Evolutionary conservation across 2,888 invertebrate species (phyloP).

Genomic region (Anoplius nigerrimus): DNA sequence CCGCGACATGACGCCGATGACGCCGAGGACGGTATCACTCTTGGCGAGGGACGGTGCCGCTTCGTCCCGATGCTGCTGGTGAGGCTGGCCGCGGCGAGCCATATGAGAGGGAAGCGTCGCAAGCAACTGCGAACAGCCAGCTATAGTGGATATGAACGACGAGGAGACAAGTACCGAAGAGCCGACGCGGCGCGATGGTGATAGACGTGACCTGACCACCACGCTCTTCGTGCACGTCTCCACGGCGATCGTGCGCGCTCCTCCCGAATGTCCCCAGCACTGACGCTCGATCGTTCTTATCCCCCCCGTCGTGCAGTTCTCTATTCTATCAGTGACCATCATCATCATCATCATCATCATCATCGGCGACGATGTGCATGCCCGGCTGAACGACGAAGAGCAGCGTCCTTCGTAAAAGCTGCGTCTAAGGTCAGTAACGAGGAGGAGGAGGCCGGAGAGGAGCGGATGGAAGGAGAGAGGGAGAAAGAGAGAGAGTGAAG

Average conservation of each 20-base stretch:
- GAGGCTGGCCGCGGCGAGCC: conserved; percentile 7
- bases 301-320: conserved; percentile 16
- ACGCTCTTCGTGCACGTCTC: conserved; percentile 21
- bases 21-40: neutral
- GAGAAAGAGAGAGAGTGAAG: neutral
- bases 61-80: conserved; percentile 13
- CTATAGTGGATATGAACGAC: conserved; percentile 46
- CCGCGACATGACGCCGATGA: neutral
- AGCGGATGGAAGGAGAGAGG: neutral
- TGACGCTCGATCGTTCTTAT: conserved; percentile 25
- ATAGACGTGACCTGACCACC: conserved; percentile 42
- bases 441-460: neutral
- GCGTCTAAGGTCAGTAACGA: conserved; percentile 44
- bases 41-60: conserved; percentile 10
- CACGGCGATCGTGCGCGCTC: conserved; percentile 22
- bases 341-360: neutral
- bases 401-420: conserved; percentile 3
- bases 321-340: neutral
- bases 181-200: conserved; percentile 43
- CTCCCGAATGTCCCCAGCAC: conserved; percentile 25
- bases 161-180: conserved; percentile 41
- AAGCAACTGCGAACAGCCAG: conserved; percentile 18
- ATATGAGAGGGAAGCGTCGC: conserved; percentile 40
- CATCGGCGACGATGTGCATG: conserved; percentile 22
- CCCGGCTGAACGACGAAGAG: conserved; percentile 20